Evolutionary conservation across 2,888 invertebrate species (phyloP), one percentile per base, ranked within the genome.

Genomic region (Yponomeuta cagnagella): DNA sequence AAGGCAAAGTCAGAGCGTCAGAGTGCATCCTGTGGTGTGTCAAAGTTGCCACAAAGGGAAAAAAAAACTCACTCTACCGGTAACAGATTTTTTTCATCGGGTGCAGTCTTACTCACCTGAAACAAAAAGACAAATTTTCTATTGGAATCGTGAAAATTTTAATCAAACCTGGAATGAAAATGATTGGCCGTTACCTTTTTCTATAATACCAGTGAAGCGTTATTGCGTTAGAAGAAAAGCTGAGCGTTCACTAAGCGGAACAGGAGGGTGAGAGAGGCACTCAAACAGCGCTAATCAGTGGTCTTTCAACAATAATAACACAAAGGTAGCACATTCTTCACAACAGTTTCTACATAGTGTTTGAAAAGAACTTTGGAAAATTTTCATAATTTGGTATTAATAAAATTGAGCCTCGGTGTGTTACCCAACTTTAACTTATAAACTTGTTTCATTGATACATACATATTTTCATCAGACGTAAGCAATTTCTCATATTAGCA

Each of bases 401-500:
- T 43, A 43, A 43, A 43, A 43, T 8, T 43, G 3, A 8, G 3
- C 43, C 43, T 43, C 43, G 8, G 5, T 43, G 43, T 43, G 5
- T 8, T 43, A 43, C 43, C 43, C 43, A 43, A 43, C 6, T 1
- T 8, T 0, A 43, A 1, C 43, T 64, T 64, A 31, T 64, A 64
- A 30, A 64, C 64, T 10, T 23, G 31, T 10, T 77, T 76, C 12
- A 68, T 68, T 52, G 8, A 68, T 31, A 30, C 52, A 31, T 68
- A 30, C 30, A 30, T 23, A 12, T 68, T 68, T 68, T 68, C 68
- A 73, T 68, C 72, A 70, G 70, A 73, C 72, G 63, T 64, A 72
- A 77, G 75, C 77, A 81, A 80, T 86, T 87, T 85, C 85, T 85
- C 84, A 77, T 71, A 73, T 73, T 75, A 78, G 81, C 82, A 85